Conservation (phyloP, 2,113 vertebrate species). For the Pedionomus torquatus region DNA sequence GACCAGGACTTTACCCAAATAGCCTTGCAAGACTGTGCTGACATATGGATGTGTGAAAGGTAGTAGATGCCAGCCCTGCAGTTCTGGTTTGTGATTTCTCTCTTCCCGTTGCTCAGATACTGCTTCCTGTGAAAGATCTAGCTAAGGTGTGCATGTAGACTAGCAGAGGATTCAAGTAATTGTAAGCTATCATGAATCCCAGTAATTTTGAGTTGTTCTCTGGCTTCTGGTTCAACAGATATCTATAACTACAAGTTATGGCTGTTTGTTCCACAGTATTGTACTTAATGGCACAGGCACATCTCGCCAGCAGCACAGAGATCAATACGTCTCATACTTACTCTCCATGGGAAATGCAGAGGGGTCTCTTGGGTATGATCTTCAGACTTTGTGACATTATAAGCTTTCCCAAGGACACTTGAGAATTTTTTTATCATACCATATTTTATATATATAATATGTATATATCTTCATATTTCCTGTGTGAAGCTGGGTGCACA, state of each 20-base stretch:
- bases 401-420: not conserved
- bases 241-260: not conserved
- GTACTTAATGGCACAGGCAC: not conserved
- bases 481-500: not conserved
- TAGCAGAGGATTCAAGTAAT: not conserved
- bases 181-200: not conserved
- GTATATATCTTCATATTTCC: not conserved
- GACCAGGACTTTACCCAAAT: not conserved
- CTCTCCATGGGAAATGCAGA: not conserved
- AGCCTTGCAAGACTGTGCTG: rapidly evolving
- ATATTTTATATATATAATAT: too few relatives aligned
- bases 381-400: not conserved
- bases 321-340: not conserved
- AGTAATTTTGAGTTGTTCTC: not conserved
- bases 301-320: not conserved
- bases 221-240: not conserved
- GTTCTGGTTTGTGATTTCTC: not conserved
- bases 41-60: not conserved
- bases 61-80: not conserved
- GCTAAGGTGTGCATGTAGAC: not conserved
- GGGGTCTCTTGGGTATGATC: not conserved
- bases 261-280: not conserved
- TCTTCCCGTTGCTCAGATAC: not conserved
- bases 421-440: not conserved
- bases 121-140: not conserved